These are phyloP conservation scores for Anagrus nilaparvatae DNA, from an alignment of 1,140 invertebrate species.

Conservation along the genomic window DNA sequence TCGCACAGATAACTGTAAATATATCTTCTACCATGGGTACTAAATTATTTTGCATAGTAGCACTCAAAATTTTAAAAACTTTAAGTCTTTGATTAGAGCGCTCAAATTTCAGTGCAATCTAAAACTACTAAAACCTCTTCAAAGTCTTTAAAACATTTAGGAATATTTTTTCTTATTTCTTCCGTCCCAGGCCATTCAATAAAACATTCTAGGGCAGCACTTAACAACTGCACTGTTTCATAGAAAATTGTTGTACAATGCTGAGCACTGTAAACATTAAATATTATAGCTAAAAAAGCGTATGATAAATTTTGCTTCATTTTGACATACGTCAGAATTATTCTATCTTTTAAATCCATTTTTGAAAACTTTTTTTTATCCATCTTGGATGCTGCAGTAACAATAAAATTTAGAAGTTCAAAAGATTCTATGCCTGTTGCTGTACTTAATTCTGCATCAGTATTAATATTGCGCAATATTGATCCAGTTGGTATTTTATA, in stretches of 20 bases:
- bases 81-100: conserved; percentile 19
- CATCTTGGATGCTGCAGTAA: too few relatives aligned
- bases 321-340: conserved; percentile 1
- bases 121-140: conserved; percentile 22
- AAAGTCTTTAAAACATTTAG: conserved; percentile 20
- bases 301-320: conserved; percentile 4
- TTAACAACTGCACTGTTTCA: not conserved
- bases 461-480: too few relatives aligned
- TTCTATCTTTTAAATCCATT: too few relatives aligned
- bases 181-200: conserved; percentile 13
- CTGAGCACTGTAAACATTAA: not conserved
- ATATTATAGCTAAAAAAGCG: not conserved
- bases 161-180: conserved; percentile 20
- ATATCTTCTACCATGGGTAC: conserved; percentile 16
- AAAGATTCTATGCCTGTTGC: too few relatives aligned
- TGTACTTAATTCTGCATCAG: too few relatives aligned
- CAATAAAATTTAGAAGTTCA: too few relatives aligned
- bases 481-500: too few relatives aligned
- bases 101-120: conserved; percentile 28
- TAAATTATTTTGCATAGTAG: conserved; percentile 9
- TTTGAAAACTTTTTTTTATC: too few relatives aligned
- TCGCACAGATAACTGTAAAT: conserved; percentile 21
- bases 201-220: not conserved
- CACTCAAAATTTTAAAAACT: conserved; percentile 15
- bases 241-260: not conserved